These are phyloP conservation scores for Platyrinchus mystaceus DNA, from an alignment of 2,797 vertebrate species.

Conservation along the genomic window DNA sequence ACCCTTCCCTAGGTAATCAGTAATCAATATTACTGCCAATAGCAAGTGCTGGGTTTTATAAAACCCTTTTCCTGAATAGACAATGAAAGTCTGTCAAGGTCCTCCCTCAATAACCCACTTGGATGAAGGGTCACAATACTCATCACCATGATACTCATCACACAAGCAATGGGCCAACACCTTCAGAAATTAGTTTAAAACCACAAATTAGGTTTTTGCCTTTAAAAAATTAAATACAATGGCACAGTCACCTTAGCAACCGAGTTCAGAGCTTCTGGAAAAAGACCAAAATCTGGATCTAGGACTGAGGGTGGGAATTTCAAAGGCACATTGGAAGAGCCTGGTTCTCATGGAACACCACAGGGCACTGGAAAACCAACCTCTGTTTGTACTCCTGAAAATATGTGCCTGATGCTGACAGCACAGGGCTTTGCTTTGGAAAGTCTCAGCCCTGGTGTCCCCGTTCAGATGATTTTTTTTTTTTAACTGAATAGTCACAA, in stretches of 20 bases:
- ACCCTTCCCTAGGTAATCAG: neutral
- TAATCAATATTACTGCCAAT: neutral
- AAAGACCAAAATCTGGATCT: neutral
- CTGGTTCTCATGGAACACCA: neutral
- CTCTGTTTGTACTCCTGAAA: neutral
- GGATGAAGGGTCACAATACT: neutral
- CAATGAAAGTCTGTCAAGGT: neutral
- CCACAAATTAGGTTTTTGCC: neutral
- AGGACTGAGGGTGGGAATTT: neutral
- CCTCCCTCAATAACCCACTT: neutral
- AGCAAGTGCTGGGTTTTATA: neutral
- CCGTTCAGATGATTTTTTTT: neutral
- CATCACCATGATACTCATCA: neutral
- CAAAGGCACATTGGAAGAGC: neutral
- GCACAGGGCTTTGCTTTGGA: neutral
- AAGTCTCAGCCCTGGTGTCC: neutral
- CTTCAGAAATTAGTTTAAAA: neutral
- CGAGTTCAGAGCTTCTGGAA: neutral
- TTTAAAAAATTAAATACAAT: neutral
- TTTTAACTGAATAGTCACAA: neutral
- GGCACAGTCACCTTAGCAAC: neutral
- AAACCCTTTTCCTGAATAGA: neutral
- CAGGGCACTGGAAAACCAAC: neutral
- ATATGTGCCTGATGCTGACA: fast-evolving
- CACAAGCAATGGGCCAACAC: neutral